A percentile compares a stretch with the other conserved stretches of the same genome.
phyloP scores from a whole-genome alignment of 2,888 invertebrate species.

The Euphydryas editha region DNA sequence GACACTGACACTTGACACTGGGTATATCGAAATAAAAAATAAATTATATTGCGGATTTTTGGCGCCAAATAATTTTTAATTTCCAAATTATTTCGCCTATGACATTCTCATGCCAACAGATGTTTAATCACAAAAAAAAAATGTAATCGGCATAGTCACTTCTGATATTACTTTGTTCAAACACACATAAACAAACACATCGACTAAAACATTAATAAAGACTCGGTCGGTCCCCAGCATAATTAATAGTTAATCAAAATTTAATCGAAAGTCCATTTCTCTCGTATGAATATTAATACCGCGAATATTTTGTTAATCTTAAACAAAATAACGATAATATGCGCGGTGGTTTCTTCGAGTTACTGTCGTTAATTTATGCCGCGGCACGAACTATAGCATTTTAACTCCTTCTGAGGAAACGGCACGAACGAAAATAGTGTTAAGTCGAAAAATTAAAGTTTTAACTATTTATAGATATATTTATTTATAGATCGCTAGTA shows the following conservation, averaged over 20 bases:
- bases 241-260: constrained; percentile 38
- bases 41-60: too few relatives aligned
- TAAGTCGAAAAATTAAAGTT: constrained; percentile 47
- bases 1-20: too few relatives aligned
- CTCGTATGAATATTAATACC: constrained; percentile 71
- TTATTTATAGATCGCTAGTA: too few relatives aligned
- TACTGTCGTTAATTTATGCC: constrained; percentile 79
- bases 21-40: too few relatives aligned
- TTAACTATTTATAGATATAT: neutral
- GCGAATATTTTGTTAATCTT: constrained; percentile 78
- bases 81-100: too few relatives aligned
- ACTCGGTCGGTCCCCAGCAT: neutral
- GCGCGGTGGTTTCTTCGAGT: constrained; percentile 79
- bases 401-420: constrained; percentile 79
- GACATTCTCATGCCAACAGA: too few relatives aligned
- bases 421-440: constrained; percentile 28
- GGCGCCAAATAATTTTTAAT: too few relatives aligned
- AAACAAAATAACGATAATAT: constrained; percentile 80
- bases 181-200: too few relatives aligned
- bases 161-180: too few relatives aligned
- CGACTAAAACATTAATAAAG: neutral
- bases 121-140: too few relatives aligned
- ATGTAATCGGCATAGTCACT: too few relatives aligned
- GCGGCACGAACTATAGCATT: constrained; percentile 81
- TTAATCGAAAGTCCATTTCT: constrained; percentile 68